phyloP scores from a whole-genome alignment of 2,888 invertebrate genomes.

The Spodoptera picta region DNA sequence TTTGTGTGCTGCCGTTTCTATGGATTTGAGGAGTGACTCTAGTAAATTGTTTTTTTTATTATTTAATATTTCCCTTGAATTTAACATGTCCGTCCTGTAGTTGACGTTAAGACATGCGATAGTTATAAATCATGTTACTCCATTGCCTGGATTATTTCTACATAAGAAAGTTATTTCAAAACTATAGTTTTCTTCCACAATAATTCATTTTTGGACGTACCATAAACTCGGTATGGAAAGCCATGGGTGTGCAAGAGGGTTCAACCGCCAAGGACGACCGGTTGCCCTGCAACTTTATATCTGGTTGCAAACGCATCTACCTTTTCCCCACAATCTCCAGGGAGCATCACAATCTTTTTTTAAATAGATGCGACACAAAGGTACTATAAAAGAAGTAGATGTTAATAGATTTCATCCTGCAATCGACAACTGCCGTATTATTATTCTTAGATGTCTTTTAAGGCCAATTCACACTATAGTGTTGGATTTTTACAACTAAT shows the following conservation, averaged over 20 bases:
- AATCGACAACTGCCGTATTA: not conserved
- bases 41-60: slow-evolving; percentile 34
- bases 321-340: slow-evolving; percentile 36
- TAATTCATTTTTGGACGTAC: slow-evolving; percentile 40
- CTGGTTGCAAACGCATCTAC: slow-evolving; percentile 62
- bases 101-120: slow-evolving; percentile 1
- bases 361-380: slow-evolving; percentile 10
- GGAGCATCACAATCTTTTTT: slow-evolving; percentile 33
- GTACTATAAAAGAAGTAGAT: slow-evolving; percentile 21
- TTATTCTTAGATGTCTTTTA: slow-evolving; percentile 44
- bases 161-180: not conserved
- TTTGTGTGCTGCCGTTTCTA: slow-evolving; percentile 53
- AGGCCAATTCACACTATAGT: slow-evolving; percentile 46
- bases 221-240: slow-evolving; percentile 60
- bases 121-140: no score
- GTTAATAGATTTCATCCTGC: slow-evolving; percentile 34
- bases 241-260: slow-evolving; percentile 62
- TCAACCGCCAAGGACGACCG: slow-evolving; percentile 74
- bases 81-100: slow-evolving; percentile 10
- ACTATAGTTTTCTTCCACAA: slow-evolving; percentile 36
- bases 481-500: slow-evolving; percentile 33
- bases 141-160: no score
- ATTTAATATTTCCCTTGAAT: slow-evolving; percentile 18
- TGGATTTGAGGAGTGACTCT: slow-evolving; percentile 35
- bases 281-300: slow-evolving; percentile 51